Base-by-base conservation (phyloP, 2,113 vertebrate genomes). In the Pseudopipra pipra region DNA sequence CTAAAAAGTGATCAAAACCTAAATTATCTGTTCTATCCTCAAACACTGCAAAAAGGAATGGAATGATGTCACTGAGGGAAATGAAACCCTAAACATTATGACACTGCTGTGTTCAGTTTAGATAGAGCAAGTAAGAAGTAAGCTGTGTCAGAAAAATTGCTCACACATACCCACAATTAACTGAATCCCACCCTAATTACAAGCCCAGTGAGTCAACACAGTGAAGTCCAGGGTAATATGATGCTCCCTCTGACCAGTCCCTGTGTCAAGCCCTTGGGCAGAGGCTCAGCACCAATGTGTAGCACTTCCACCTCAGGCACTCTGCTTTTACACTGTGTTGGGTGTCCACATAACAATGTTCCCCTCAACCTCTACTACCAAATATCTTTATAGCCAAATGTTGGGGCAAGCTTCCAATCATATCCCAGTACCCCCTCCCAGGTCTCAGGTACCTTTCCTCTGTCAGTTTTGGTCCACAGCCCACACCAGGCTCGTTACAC, bases 111-210 rank as follows among this genome's bases (percentile, higher is more conserved):
- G 33, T 37, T 89, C 41, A 28, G 0, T 76, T 25, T 39, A 80
- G 65, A 43, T n/a, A 67, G n/a, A 73, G 27, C 7, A 27, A 79
- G 46, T 4, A 61, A 61, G 11, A 85, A 65, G 41, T 28, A 52
- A 12, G 8, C 14, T 70, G 31, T 41, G 13, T 73, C 37, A 70
- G 31, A 44, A 86, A 79, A 73, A 76, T 54, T 73, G 72, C 71
- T 41, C 6, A 15, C 14, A 5, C 6, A 2, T 7, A 21, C 2
- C 5, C 14, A 11, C 19, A 37, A 2, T n/a, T 63, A 25, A 58
- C n/a, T 14, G 3, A 66, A 63, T 22, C 46, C 14, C 14, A 55
- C 27, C 11, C 16, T 30, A n/a, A 3, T n/a, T n/a, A 58, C n/a
- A 37, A 70, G 28, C 22, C 12, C 54, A 41, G 19, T 37, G 52